These are phyloP conservation scores for Panagrolaimus sp. DNA, from an alignment of 1,140 invertebrate species.

Conservation along the genomic window DNA sequence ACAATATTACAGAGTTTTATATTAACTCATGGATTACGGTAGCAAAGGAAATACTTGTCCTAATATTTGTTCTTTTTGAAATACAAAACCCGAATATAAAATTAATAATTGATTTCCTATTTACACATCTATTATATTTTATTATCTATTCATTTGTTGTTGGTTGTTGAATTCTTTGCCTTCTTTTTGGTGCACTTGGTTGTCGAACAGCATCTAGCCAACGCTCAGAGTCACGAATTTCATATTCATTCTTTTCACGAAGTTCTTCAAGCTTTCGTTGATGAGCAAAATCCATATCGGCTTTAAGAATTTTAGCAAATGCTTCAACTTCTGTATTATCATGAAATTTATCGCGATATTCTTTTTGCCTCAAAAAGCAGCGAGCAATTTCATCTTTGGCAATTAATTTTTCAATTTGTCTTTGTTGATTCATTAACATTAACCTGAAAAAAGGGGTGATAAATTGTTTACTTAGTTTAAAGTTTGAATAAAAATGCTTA, in stretches of 20 bases:
- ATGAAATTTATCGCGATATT: slow-evolving; percentile 14
- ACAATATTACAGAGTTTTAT: too few relatives aligned
- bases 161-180: too few relatives aligned
- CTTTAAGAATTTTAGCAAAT: slow-evolving; percentile 17
- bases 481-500: neutral
- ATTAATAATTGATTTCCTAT: too few relatives aligned
- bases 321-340: slow-evolving; percentile 19
- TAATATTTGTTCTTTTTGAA: too few relatives aligned
- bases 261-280: slow-evolving; percentile 18
- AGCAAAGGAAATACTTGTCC: too few relatives aligned
- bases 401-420: slow-evolving; percentile 15
- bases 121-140: too few relatives aligned
- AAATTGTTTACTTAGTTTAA: too few relatives aligned
- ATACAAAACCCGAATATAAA: too few relatives aligned
- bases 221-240: slow-evolving; percentile 22
- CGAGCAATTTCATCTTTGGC: slow-evolving; percentile 26
- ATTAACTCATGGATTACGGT: too few relatives aligned
- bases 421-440: neutral
- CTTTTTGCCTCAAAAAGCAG: slow-evolving; percentile 17
- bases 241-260: slow-evolving; percentile 16
- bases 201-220: slow-evolving; percentile 18
- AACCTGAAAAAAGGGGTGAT: neutral
- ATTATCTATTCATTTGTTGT: too few relatives aligned
- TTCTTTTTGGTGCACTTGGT: too few relatives aligned
- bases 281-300: slow-evolving; percentile 15